A percentile compares a stretch with the other conserved stretches of the same genome.
Evolutionary conservation across 92 coral and sea anemone species (phyloP).

Genomic region (Siderastrea siderea): DNA sequence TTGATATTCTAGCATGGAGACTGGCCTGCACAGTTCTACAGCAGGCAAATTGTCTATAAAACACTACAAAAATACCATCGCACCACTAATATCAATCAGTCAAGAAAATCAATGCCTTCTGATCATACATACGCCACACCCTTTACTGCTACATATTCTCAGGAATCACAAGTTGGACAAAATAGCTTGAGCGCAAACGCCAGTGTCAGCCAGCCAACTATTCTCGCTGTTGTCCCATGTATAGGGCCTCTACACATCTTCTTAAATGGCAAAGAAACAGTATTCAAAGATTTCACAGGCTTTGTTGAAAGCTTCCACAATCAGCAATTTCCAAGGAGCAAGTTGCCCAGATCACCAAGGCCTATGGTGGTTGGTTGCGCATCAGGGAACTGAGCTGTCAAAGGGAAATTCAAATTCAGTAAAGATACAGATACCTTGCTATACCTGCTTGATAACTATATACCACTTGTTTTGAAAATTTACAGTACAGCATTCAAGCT

Average conservation of each 20-base stretch:
- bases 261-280: too few relatives aligned
- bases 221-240: not conserved
- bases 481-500: conserved; percentile 20
- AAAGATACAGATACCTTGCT: not conserved
- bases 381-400: not conserved
- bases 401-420: not conserved
- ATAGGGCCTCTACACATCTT: too few relatives aligned
- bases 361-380: too few relatives aligned
- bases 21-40: conserved; percentile 63
- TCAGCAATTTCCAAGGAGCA: conserved; percentile 3
- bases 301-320: not conserved
- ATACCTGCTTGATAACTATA: not conserved
- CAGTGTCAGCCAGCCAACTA: not conserved
- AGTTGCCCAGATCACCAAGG: too few relatives aligned
- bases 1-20: conserved; percentile 66
- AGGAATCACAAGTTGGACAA: not conserved
- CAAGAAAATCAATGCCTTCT: not conserved
- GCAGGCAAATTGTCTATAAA: conserved; percentile 9
- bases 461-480: too few relatives aligned
- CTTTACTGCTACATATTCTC: not conserved
- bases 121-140: not conserved
- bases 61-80: not conserved
- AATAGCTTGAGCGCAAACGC: not conserved
- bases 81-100: not conserved
- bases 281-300: not conserved